These are phyloP conservation scores for Margarornis squamiger DNA, from an alignment of 2,797 vertebrate genomes.

Conservation along the genomic window DNA sequence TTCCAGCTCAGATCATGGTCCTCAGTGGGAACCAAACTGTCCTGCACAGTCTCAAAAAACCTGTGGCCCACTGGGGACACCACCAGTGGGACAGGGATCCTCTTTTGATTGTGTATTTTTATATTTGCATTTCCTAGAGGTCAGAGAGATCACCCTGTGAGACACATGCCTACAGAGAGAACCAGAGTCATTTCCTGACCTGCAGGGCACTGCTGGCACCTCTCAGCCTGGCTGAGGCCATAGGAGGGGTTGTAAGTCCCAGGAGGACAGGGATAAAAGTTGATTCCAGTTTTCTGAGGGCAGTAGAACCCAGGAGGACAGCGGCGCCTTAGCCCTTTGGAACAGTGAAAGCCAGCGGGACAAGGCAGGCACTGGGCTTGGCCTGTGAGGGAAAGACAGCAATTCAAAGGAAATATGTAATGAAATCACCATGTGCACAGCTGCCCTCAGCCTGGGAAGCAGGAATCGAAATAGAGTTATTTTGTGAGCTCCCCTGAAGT, in stretches of 20 bases:
- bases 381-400: conserved; percentile 61
- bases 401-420: background rate
- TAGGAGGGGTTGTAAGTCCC: conserved; percentile 81
- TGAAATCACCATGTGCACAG: fast-evolving
- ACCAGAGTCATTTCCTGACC: conserved; percentile 71
- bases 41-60: background rate
- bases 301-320: conserved; percentile 86
- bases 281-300: conserved; percentile 74
- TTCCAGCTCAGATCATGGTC: background rate
- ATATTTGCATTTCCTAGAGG: background rate
- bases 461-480: fast-evolving
- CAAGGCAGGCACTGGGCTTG: conserved; percentile 80
- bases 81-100: background rate
- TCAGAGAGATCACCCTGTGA: background rate
- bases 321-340: conserved; percentile 73
- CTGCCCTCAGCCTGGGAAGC: background rate
- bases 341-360: conserved; percentile 84
- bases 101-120: background rate
- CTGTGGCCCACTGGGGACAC: background rate
- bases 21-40: background rate
- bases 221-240: conserved; percentile 79
- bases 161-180: fast-evolving
- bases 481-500: background rate
- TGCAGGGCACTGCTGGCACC: conserved; percentile 86
- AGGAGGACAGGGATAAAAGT: conserved; percentile 82